A percentile compares a stretch with the other conserved stretches of the same genome.
Conservation (phyloP, 2,113 vertebrate genomes). For the Tetrax tetrax region DNA sequence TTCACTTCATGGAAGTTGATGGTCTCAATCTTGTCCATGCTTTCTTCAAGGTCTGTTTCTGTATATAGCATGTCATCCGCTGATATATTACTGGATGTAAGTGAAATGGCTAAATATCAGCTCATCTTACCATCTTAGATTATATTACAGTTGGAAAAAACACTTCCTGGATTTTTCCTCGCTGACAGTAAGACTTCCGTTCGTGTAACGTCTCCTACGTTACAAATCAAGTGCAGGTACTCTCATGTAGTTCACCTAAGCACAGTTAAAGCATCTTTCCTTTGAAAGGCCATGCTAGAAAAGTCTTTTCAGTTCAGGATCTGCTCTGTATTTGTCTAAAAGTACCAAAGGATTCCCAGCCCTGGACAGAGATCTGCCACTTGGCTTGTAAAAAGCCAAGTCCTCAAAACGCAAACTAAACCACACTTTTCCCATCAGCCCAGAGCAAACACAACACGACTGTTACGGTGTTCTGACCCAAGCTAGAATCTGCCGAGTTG, state of each 20-base stretch:
- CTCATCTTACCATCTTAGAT: background rate
- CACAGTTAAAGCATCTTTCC: background rate
- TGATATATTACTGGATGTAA: conserved; percentile 90
- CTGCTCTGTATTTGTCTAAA: background rate
- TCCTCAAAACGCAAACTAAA: background rate
- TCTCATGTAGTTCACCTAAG: background rate
- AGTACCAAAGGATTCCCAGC: background rate
- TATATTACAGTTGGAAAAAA: background rate
- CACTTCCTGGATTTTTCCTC: background rate
- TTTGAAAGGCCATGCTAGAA: background rate
- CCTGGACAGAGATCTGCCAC: background rate
- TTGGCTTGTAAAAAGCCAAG: background rate
- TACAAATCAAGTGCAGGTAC: background rate
- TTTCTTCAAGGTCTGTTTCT: conserved; percentile 95
- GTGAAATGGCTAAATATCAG: conserved; percentile 5
- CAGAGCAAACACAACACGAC: background rate
- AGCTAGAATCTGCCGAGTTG: background rate
- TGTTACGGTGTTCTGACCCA: background rate
- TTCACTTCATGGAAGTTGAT: conserved; percentile 99
- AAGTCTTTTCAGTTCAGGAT: background rate
- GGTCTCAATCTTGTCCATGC: conserved; percentile 99
- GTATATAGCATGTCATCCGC: conserved; percentile 99
- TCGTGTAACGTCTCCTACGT: rapidly evolving
- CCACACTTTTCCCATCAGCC: background rate
- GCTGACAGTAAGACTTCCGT: background rate